These are phyloP conservation scores for Typhlichthys subterraneus DNA, from an alignment of 2,797 vertebrate species.

Conservation along the genomic window DNA sequence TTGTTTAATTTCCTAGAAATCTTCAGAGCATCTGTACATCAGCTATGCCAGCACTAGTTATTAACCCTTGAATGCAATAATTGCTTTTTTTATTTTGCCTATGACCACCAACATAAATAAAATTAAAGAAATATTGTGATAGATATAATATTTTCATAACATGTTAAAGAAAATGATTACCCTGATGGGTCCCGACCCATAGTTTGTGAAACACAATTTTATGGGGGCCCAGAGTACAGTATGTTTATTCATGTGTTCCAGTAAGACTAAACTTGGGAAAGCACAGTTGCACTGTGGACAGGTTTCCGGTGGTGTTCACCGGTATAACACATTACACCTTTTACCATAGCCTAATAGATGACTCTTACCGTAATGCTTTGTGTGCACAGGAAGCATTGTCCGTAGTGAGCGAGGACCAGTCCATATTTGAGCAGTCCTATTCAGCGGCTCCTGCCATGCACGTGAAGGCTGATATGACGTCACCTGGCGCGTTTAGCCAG, in stretches of 20 bases:
- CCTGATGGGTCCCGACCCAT: too few species aligned
- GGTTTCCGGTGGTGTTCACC: conserved; percentile 20
- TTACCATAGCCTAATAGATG: conserved; percentile 12
- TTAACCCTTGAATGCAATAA: too few species aligned
- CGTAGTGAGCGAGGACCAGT: conserved; percentile 84
- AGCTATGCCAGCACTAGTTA: too few species aligned
- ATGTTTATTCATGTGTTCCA: neutral
- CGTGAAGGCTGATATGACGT: conserved; percentile 80
- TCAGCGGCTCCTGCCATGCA: conserved; percentile 67
- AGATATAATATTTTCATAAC: too few species aligned
- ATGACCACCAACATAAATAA: too few species aligned
- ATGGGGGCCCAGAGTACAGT: too few species aligned
- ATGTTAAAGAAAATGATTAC: too few species aligned
- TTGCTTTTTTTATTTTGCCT: too few species aligned
- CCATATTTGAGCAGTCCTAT: conserved; percentile 79
- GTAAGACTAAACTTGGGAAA: conserved; percentile 17
- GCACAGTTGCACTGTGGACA: neutral
- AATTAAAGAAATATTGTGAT: too few species aligned
- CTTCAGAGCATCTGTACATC: too few species aligned
- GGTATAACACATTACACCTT: conserved; percentile 18
- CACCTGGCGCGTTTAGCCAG: conserved; percentile 71
- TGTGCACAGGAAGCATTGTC: conserved; percentile 82
- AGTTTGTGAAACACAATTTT: too few species aligned
- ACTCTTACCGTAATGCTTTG: conserved; percentile 41
- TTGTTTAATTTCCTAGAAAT: too few species aligned